A percentile compares a stretch with the other conserved stretches of the same genome.
phyloP scores from a whole-genome alignment of 2,797 vertebrate species.

The Acrocephalus scirpaceus region DNA sequence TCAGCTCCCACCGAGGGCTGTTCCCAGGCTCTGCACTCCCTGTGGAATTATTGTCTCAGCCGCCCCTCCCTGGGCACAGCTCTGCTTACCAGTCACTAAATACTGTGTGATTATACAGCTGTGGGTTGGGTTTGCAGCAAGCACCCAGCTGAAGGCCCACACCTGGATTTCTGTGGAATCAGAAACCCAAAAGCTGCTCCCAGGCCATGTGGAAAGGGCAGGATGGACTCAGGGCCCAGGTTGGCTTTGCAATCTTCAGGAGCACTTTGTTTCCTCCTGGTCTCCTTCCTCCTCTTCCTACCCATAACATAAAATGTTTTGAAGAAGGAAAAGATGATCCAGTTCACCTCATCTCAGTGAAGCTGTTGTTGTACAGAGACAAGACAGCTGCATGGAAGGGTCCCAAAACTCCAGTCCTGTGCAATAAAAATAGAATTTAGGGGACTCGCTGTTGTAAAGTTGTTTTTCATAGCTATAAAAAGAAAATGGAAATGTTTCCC shows the following conservation, averaged over 20 bases:
- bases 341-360: not conserved
- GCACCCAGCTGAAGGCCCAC: not conserved
- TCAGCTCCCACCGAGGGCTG: not conserved
- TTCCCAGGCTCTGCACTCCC: not conserved
- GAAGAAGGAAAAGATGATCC: not conserved
- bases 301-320: not conserved
- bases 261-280: not conserved
- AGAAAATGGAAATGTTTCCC: conserved; percentile 29
- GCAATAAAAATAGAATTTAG: not conserved
- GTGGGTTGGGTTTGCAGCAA: not conserved
- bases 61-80: not conserved
- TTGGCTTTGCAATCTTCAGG: not conserved
- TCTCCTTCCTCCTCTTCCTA: not conserved
- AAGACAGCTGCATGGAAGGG: accelerated
- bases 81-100: not conserved
- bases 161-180: not conserved
- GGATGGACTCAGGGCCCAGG: not conserved
- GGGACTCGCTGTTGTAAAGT: not conserved
- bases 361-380: not conserved
- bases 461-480: conserved; percentile 43
- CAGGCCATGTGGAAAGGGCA: not conserved
- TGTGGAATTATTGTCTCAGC: not conserved
- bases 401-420: not conserved
- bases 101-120: not conserved
- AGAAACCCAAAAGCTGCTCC: not conserved